Evolutionary conservation across 2,888 invertebrate species (phyloP), one percentile per base, ranked within the genome.

Genomic region (Coleophora flavipennella): DNA sequence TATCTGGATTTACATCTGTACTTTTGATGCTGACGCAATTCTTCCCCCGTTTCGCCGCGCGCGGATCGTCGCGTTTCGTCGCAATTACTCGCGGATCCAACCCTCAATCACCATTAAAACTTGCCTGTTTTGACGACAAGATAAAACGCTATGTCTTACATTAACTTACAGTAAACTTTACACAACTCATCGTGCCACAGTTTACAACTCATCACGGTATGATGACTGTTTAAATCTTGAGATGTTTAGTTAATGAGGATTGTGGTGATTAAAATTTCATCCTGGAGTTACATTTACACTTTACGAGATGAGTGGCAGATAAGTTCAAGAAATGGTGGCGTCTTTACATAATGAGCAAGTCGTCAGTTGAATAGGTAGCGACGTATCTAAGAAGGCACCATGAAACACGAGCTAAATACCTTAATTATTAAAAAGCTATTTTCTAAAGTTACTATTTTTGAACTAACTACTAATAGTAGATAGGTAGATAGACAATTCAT

Each of bases 81-180:
- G 27, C 20, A 31, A 33, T 42, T 35, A 39, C 44, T 33, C 35
- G 28, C 36, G 40, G 46, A 39, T 33, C 43, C 52, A 48, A 51
- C 55, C 46, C 43, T 44, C 47, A 59, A 64, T 64, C 64, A 66
- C 53, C 64, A 63, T 64, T 61, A 64, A 61, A 60, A 57, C 55
- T 58, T 50, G 49, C 50, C 50, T 53, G 55, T 58, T 59, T 58
- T 54, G 56, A 52, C 53, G 58, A 51, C 53, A 57, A 61, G 64
- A 67, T 67, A 65, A 65, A 67, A 63, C 59, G 57, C 39, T 44
- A 41, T 44, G 40, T 42, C 39, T 45, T 42, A 45, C 55, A 52
- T 51, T 51, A 53, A 53, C 54, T 51, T 47, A 43, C 38, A 40
- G 40, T 38, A 40, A 40, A 46, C 44, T 58, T 54, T 40, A 43